These are phyloP conservation scores for Diprion similis DNA, from an alignment of 1,140 invertebrate genomes.

Conservation along the genomic window DNA sequence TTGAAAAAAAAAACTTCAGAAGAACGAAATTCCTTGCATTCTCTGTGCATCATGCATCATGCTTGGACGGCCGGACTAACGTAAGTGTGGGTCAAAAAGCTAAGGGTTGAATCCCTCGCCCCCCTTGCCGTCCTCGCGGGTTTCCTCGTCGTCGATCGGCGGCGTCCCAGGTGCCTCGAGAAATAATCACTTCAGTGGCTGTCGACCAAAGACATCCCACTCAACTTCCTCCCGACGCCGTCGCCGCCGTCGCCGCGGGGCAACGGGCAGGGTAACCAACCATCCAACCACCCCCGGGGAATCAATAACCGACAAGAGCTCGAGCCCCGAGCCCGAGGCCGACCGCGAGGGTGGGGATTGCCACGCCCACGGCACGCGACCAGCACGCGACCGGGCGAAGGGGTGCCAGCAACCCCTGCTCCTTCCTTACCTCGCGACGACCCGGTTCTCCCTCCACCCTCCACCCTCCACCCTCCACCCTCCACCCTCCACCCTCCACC, in stretches of 20 bases:
- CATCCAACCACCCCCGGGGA: conserved; percentile 6
- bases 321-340: not conserved
- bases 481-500: not conserved
- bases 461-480: not conserved
- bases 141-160: no score
- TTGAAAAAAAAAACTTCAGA: no score
- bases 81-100: no score
- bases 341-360: not conserved
- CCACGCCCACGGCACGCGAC: conserved; percentile 5
- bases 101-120: no score
- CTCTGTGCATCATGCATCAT: no score
- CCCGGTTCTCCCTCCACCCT: not conserved
- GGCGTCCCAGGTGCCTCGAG: not conserved
- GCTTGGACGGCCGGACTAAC: no score
- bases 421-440: not conserved
- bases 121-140: no score
- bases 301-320: conserved; percentile 5
- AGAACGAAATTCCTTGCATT: no score
- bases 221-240: not conserved
- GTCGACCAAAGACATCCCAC: conserved; percentile 4
- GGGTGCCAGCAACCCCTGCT: not conserved
- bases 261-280: not conserved
- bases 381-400: conserved; percentile 1
- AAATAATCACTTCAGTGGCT: conserved; percentile 7
- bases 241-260: not conserved